Evolutionary conservation across 2,888 invertebrate genomes (phyloP).

Genomic region (Stegana nigrithorax): DNA sequence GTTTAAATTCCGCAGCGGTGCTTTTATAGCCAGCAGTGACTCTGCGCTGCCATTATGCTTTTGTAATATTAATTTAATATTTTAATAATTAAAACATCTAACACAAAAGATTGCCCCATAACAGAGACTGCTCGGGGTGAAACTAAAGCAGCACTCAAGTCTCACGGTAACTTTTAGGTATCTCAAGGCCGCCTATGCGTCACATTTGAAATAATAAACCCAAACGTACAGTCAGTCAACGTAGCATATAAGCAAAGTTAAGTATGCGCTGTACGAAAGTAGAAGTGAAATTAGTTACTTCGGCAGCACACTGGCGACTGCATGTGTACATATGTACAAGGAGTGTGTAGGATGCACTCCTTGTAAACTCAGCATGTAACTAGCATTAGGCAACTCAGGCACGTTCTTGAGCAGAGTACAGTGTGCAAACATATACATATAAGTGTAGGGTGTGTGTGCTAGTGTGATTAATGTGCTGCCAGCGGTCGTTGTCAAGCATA

Average conservation of each 20-base stretch:
- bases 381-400: constrained; percentile 2
- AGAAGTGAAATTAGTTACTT: no score
- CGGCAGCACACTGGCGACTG: background rate
- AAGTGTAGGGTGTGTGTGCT: no score
- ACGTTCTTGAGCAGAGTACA: constrained; percentile 1
- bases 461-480: no score
- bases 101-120: background rate
- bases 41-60: background rate
- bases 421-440: background rate
- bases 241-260: background rate
- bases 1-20: background rate
- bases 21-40: background rate
- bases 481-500: no score
- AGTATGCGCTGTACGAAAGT: background rate
- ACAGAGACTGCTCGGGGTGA: no score
- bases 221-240: background rate
- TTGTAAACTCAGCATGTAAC: background rate
- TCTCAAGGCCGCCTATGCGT: background rate
- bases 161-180: background rate
- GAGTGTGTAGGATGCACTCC: background rate
- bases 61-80: background rate
- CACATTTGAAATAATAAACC: background rate
- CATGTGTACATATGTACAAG: background rate
- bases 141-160: no score
- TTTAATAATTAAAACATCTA: background rate